Conservation (phyloP, 2,113 vertebrate species). For the Hypanus sabinus region DNA sequence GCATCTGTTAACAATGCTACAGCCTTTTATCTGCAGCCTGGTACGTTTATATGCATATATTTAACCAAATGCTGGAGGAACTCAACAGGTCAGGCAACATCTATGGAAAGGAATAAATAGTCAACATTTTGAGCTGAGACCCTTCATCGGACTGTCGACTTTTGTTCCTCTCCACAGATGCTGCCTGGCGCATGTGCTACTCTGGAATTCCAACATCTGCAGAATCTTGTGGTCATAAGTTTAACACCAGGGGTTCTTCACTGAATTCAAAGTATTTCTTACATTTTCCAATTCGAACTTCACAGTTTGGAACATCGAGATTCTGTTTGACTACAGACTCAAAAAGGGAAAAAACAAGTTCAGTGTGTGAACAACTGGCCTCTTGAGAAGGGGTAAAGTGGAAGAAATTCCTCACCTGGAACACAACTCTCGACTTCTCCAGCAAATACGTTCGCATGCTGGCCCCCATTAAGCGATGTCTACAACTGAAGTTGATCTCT, state of each 20-base stretch:
- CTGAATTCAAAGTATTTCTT: neutral
- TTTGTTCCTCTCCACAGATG: too few species aligned
- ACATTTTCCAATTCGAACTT: neutral
- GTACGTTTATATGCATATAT: neutral
- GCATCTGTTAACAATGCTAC: neutral
- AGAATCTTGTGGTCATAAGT: too few species aligned
- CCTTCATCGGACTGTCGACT: too few species aligned
- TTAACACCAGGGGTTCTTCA: neutral
- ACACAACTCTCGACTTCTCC: slow-evolving; percentile 71
- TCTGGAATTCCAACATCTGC: too few species aligned
- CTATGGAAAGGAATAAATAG: too few species aligned
- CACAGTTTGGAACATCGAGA: neutral
- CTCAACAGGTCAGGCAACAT: too few species aligned
- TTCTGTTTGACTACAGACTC: too few species aligned
- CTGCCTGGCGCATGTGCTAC: too few species aligned
- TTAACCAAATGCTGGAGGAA: too few species aligned
- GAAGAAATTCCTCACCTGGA: slow-evolving; percentile 53
- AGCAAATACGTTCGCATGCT: slow-evolving; percentile 68
- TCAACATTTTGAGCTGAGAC: too few species aligned
- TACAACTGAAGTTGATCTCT: slow-evolving; percentile 59
- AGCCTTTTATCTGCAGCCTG: neutral
- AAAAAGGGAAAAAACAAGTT: neutral
- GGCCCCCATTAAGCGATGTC: slow-evolving; percentile 58
- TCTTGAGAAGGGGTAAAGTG: neutral
- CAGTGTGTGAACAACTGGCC: neutral